Evolutionary conservation across 2,888 invertebrate genomes (phyloP).

Genomic region (Diarsia dahlii): DNA sequence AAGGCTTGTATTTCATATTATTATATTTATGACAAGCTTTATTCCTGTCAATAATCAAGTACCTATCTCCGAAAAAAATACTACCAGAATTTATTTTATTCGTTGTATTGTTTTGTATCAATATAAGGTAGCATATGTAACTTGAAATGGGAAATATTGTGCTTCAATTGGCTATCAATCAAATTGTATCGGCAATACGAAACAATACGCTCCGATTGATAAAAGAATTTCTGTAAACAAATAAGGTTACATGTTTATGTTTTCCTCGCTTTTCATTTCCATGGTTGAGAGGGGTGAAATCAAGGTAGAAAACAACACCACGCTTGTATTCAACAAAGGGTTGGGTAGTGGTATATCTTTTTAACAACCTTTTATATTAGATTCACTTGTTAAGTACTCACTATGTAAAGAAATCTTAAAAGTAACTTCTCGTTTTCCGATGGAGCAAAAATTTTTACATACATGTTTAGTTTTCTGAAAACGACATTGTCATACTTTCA

Average conservation of each 20-base stretch:
- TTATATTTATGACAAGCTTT: neutral
- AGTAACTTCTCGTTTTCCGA: too few relatives aligned
- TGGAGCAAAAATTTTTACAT: neutral
- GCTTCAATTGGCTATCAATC: slow-evolving; percentile 52
- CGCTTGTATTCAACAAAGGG: neutral
- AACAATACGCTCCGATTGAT: slow-evolving; percentile 29
- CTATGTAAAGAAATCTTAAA: neutral
- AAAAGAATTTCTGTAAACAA: slow-evolving; percentile 34
- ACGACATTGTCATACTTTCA: too few relatives aligned
- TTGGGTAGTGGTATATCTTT: neutral
- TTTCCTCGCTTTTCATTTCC: slow-evolving; percentile 13
- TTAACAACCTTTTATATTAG: too few relatives aligned
- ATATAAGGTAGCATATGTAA: slow-evolving; percentile 45
- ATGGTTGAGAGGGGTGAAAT: neutral
- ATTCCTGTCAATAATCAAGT: neutral
- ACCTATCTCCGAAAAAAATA: neutral
- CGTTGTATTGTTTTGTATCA: slow-evolving; percentile 6
- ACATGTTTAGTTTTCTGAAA: too few relatives aligned
- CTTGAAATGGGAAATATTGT: slow-evolving; percentile 42
- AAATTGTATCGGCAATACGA: slow-evolving; percentile 39
- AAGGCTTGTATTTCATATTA: too few relatives aligned
- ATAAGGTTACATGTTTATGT: slow-evolving; percentile 19
- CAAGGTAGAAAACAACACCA: neutral
- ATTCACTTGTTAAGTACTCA: neutral
- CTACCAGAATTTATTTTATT: neutral